Evolutionary conservation across 2,888 invertebrate genomes (phyloP), one percentile per base, ranked within the genome.

Genomic region (Vanessa cardui): DNA sequence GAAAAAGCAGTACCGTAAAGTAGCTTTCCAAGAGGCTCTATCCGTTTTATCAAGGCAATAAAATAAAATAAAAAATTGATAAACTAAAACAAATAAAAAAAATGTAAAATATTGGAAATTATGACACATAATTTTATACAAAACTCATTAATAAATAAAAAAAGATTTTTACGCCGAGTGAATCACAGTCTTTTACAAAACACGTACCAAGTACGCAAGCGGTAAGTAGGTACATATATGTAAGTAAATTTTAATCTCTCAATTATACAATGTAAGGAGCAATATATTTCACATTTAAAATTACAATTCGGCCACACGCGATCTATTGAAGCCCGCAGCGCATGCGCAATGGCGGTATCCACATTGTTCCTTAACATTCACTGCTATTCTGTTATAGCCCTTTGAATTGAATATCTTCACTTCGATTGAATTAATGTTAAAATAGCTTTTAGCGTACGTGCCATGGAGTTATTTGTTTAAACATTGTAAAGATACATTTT

Each of bases 291-390:
- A 59, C 47, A 45, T 64, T 64, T 60, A 62, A 66, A 66, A 44
- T 47, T 47, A 72, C 74, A 70, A 71, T 70, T 77, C 72, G 87
- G 82, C 89, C 89, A 84, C 88, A 87, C 86, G 83, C 81, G 75
- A 71, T 78, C 78, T 78, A 77, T 75, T 64, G 70, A 70, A 71
- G 83, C 89, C 87, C 77, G 83, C 82, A 83, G 89, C 86, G 79
- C 72, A 70, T 54, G 21, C 45, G 54, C 52, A 54, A 56, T 70
- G 62, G 58, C 75, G 86, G 81, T 87, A 87, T 88, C 83, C 82
- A 77, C 84, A 88, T 88, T 90, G 89, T 88, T 77, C 59, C 64
- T 70, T 58, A 66, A 71, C 65, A 56, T 71, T 66, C 66, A 72
- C 79, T n/a, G 50, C 21, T 50, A 52, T 78, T 83, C 84, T 9